These are phyloP conservation scores for Acanthopagrus latus DNA, from an alignment of 2,797 vertebrate species.

Conservation along the genomic window DNA sequence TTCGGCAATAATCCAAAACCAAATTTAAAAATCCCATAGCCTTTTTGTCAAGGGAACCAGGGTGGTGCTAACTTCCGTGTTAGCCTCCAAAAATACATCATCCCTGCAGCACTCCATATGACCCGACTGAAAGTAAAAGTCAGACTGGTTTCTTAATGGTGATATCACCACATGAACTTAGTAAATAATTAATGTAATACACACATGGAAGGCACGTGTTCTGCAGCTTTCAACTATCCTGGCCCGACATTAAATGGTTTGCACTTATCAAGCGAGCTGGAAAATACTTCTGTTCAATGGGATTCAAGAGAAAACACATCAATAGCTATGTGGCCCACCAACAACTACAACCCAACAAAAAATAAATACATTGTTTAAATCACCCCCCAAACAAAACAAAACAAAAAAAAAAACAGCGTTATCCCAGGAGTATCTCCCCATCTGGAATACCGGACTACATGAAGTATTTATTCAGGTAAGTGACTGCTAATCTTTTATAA, in stretches of 20 bases:
- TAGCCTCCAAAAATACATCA: no score
- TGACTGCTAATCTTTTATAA: slow-evolving; percentile 79
- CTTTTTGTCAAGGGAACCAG: no score
- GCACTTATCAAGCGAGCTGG: slow-evolving; percentile 33
- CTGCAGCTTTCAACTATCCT: slow-evolving; percentile 49
- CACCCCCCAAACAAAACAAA: slow-evolving; percentile 3
- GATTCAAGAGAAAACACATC: slow-evolving; percentile 32
- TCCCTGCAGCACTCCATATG: no score
- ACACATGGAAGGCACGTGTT: slow-evolving; percentile 73
- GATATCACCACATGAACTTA: slow-evolving; percentile 5
- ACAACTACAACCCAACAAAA: slow-evolving; percentile 25
- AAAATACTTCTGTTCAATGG: slow-evolving; percentile 25
- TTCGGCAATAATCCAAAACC: no score
- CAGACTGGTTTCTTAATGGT: slow-evolving; percentile 10
- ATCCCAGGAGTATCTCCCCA: slow-evolving; percentile 45
- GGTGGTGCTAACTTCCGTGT: no score
- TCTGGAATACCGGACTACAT: slow-evolving; percentile 59
- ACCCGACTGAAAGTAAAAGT: not conserved
- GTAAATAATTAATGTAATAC: slow-evolving; percentile 29
- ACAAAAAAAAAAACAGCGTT: slow-evolving; percentile 1
- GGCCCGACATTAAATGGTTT: slow-evolving; percentile 23
- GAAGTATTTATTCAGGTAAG: slow-evolving; percentile 73
- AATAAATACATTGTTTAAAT: slow-evolving; percentile 15
- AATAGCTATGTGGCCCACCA: slow-evolving; percentile 35
- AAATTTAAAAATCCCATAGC: no score